These are phyloP conservation scores for Emmelina monodactyla DNA, from an alignment of 2,888 invertebrate genomes.

Conservation along the genomic window DNA sequence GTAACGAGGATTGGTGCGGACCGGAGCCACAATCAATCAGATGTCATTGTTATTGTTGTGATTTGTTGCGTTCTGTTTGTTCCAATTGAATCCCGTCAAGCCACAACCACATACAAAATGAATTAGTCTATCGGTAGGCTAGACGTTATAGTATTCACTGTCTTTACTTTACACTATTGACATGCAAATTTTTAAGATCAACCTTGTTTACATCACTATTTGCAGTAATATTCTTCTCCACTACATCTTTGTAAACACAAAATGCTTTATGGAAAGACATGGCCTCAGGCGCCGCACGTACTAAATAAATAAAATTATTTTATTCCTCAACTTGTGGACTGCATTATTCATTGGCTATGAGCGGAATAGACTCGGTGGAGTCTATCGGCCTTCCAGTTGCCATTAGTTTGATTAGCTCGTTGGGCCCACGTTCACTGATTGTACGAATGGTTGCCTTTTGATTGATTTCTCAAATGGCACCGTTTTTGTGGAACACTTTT, in stretches of 20 bases:
- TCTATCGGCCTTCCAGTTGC: conserved; percentile 25
- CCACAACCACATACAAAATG: too few relatives aligned
- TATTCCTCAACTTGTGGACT: background rate
- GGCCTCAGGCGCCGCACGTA: background rate
- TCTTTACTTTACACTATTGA: too few relatives aligned
- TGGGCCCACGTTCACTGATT: conserved; percentile 49
- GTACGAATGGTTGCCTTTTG: conserved; percentile 46
- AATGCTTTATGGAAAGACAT: too few relatives aligned
- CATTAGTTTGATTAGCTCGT: conserved; percentile 61
- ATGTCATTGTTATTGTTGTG: conserved; percentile 53
- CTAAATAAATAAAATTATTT: conserved; percentile 1
- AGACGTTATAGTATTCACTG: too few relatives aligned
- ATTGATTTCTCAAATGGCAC: conserved; percentile 54
- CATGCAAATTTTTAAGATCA: too few relatives aligned
- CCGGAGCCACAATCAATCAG: conserved; percentile 47
- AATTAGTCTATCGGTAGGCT: too few relatives aligned
- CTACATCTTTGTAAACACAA: too few relatives aligned
- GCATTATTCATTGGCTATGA: background rate
- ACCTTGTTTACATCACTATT: too few relatives aligned
- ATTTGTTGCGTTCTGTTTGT: conserved; percentile 37
- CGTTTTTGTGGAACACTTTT: conserved; percentile 29
- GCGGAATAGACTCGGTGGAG: background rate
- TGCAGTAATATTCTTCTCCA: too few relatives aligned
- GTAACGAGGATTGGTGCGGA: conserved; percentile 39
- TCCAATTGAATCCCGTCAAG: background rate